Evolutionary conservation across 1,140 invertebrate species (phyloP), one percentile per base, ranked within the genome.

Genomic region (Brachionus calyciflorus): DNA sequence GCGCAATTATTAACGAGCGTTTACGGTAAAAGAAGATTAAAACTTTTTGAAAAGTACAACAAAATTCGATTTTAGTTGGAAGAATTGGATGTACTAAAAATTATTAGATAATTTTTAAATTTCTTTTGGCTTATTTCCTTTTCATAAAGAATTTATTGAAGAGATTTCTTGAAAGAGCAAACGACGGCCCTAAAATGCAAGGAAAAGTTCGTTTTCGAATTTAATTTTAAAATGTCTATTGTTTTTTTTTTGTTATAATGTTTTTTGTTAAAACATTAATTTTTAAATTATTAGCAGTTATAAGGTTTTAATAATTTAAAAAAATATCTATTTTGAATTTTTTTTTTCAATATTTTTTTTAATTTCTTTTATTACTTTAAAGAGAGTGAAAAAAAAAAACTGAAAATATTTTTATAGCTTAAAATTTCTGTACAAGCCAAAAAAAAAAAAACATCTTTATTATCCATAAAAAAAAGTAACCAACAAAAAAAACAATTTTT

Each of bases 391-490:
- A 60, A 60, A 60, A 60, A 37, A 60, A 37, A 60, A 17, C n/a
- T 28, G 30, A 37, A 41, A 60, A 33, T 33, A n/a, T 60, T 60
- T 60, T 60, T 60, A 60, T 60, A 60, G 55, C 17, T 60, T 60
- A 60, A 60, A 60, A 60, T 60, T 60, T 60, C 55, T 60, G 55
- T 60, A 60, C 55, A 60, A 37, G 17, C 55, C 33, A 60, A 37
- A 28, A 26, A 53, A 24, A 60, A 60, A 60, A 37, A 60, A 60
- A 60, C 55, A 37, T 33, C 26, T 17, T 33, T 33, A 60, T 12
- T 60, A 17, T 37, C 37, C 37, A 17, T 33, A 60, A 60, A 60
- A 60, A 55, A 55, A 55, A 55, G 33, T 30, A 14, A 57, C 12
- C 17, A n/a, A 60, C 30, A 37, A 33, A 60, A 60, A 37, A 41